Percentiles rank a stretch among this genome's conserved stretches.
These are phyloP conservation scores for Tiliacea citrago DNA, from an alignment of 2,888 invertebrate genomes.

Conservation along the genomic window DNA sequence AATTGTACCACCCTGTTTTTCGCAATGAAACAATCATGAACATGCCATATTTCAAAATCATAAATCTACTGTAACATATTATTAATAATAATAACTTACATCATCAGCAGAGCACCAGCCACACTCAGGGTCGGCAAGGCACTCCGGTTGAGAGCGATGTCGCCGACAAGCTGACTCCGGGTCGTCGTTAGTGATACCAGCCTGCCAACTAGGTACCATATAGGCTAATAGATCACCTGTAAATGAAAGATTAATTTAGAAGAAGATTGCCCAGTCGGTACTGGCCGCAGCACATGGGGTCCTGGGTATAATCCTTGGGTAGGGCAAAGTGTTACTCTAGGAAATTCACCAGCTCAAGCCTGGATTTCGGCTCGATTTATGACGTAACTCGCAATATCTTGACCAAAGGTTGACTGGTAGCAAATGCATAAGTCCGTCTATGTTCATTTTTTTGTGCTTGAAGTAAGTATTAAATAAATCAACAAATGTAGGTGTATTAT, in stretches of 20 bases:
- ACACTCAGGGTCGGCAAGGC: slow-evolving; percentile 97
- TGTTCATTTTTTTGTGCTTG: background rate
- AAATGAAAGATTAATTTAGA: slow-evolving; percentile 14
- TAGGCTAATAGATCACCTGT: slow-evolving; percentile 95
- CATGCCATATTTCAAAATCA: too few species aligned
- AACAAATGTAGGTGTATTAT: background rate
- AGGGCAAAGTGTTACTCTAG: background rate
- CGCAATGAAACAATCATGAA: background rate
- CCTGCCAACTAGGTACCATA: slow-evolving; percentile 95
- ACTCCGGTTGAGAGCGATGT: slow-evolving; percentile 94
- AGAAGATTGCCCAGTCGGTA: background rate
- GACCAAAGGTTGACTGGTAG: background rate
- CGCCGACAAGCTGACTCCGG: slow-evolving; percentile 94
- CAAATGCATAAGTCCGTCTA: too few species aligned
- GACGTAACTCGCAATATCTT: background rate
- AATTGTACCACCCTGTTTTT: slow-evolving; percentile 4
- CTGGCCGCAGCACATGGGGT: background rate
- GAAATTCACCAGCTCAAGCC: background rate
- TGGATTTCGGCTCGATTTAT: background rate
- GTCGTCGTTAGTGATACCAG: slow-evolving; percentile 93
- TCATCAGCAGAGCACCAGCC: slow-evolving; percentile 97
- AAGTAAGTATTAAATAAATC: background rate
- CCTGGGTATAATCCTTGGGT: background rate
- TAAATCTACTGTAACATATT: background rate
- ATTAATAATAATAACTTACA: slow-evolving; percentile 71